Base-by-base conservation (phyloP, 1,140 invertebrate genomes). In the Drosophila nigrodunni region DNA sequence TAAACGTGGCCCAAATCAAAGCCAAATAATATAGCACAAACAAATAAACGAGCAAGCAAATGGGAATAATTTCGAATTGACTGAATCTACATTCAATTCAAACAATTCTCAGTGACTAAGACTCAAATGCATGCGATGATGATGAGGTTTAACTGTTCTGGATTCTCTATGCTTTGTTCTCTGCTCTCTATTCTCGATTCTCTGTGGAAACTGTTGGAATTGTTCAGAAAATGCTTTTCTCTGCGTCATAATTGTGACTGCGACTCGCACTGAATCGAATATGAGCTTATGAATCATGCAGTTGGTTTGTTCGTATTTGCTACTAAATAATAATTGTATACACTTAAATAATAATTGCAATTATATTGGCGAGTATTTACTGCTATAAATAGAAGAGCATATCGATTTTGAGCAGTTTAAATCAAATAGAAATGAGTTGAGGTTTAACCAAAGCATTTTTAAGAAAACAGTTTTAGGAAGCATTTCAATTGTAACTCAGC, bases 1-100 rank as follows among this genome's bases (percentile, higher is more conserved):
- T 35, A 75, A 78, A 78, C 75, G 52, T 82, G 82, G 71, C 82
- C 82, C 64, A 87, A 85, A 85, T 85, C 82, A 75, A 75, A 81
- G 70, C 58, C 64, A 77, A 72, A 85, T 72, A 70, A 68, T 60
- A 67, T 58, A 58, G 65, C 46, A 66, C 73, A 73, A 69, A 59
- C 52, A 80, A 82, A 83, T 64, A 58, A 50, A 64, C 67, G 54
- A 71, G 67, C 35, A 64, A 21, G 11, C 44, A 18, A 49, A 58
- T 46, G 43, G 15, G 30, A 43, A 57, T 62, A 25, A n/a, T 30
- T 30, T 30, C 15, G 41, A 13, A 52, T 39, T 35, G 21, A 34
- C 61, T 54, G 60, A 58, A 65, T 55, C 49, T 18, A 37, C 52
- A 55, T 21, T 18, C 46, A 60, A 39, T 25, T 37, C 44, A 50